Conservation (phyloP, 2,888 invertebrate species). For the Parascotia fuliginaria region DNA sequence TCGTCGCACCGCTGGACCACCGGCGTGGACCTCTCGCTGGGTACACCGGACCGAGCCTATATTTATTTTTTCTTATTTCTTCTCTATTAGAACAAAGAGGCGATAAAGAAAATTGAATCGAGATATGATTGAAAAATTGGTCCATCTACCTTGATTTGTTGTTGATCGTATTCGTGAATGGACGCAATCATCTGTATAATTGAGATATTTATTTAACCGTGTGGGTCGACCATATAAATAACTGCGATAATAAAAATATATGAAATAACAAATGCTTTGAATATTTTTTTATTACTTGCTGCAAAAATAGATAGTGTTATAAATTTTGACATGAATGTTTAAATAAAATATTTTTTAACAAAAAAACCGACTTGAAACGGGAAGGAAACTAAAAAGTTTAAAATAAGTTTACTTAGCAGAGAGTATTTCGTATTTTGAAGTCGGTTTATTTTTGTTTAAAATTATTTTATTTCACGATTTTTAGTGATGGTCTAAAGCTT, state of each 20-base stretch:
- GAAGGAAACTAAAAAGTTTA: too few species aligned
- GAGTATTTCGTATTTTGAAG: too few species aligned
- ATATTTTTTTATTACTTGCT: constrained; percentile 3
- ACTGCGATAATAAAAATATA: constrained; percentile 9
- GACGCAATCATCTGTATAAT: constrained; percentile 45
- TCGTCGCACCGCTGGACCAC: constrained; percentile 11
- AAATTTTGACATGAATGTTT: neutral
- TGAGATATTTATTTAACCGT: constrained; percentile 42
- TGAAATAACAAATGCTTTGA: constrained; percentile 6
- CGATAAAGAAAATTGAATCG: constrained; percentile 30
- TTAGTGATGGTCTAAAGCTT: too few species aligned
- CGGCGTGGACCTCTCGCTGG: constrained; percentile 46
- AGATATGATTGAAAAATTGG: constrained; percentile 43
- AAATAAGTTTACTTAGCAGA: too few species aligned
- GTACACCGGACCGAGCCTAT: constrained; percentile 34
- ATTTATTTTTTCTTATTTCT: constrained; percentile 35
- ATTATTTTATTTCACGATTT: too few species aligned
- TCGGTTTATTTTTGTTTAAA: too few species aligned
- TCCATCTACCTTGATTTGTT: constrained; percentile 39
- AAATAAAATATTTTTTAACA: neutral
- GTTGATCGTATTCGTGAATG: constrained; percentile 40
- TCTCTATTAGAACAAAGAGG: constrained; percentile 36
- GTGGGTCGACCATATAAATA: constrained; percentile 11
- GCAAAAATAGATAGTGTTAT: neutral
- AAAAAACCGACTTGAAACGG: too few species aligned